Evolutionary conservation across 2,888 invertebrate species (phyloP).

Genomic region (Xestia sexstrigata): DNA sequence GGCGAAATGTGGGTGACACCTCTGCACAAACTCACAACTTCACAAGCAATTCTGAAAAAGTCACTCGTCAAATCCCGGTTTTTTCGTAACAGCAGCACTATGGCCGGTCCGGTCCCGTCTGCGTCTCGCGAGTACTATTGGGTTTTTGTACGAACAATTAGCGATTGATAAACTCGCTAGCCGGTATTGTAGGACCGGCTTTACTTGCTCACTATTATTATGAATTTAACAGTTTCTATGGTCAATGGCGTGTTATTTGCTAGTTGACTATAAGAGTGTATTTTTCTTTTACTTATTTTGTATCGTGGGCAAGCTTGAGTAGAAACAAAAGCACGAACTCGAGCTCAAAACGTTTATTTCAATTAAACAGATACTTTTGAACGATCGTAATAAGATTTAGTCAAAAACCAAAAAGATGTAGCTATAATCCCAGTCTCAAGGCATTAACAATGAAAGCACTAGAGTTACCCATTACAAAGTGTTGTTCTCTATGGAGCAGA

Average conservation of each 20-base stretch:
- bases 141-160: conserved; percentile 57
- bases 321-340: neutral
- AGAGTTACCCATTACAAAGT: neutral
- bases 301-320: neutral
- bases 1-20: no score
- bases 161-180: conserved; percentile 52
- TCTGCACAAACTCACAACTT: no score
- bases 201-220: conserved; percentile 25
- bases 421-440: neutral
- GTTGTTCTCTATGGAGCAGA: neutral
- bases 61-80: neutral
- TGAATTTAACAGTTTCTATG: conserved; percentile 41
- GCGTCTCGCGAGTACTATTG: conserved; percentile 37
- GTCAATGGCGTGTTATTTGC: neutral
- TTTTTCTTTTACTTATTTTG: neutral
- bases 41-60: neutral
- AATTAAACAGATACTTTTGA: neutral
- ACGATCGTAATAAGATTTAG: neutral
- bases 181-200: conserved; percentile 28
- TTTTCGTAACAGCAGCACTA: conserved; percentile 47
- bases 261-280: neutral
- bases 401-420: neutral
- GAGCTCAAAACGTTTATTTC: neutral
- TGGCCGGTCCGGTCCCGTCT: conserved; percentile 36
- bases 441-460: neutral